Evolutionary conservation across 2,113 vertebrate genomes (phyloP).

Genomic region (Donacobius atricapilla): DNA sequence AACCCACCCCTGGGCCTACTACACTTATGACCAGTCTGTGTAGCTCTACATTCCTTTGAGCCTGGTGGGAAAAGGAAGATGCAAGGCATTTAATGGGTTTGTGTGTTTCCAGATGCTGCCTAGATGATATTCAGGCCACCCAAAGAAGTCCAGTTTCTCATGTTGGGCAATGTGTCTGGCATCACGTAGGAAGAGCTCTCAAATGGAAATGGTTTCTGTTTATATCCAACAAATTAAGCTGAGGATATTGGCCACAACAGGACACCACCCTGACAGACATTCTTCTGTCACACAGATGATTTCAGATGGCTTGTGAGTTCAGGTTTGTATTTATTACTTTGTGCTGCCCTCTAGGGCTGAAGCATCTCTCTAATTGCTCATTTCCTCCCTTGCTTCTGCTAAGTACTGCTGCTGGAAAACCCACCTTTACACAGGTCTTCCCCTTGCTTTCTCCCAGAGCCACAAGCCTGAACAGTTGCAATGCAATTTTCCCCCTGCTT

Average conservation of each 20-base stretch:
- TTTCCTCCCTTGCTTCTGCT: background rate
- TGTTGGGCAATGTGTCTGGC: background rate
- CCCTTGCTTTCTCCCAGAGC: background rate
- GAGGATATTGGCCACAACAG: background rate
- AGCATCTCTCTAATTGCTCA: background rate
- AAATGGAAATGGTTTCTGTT: background rate
- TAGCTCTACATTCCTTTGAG: background rate
- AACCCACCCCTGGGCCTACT: background rate
- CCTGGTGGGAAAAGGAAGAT: background rate
- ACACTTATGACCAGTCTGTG: background rate
- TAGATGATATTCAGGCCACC: too few species aligned
- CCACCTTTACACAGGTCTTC: background rate
- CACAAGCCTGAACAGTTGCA: background rate
- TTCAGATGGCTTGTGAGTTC: background rate
- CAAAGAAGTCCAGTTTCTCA: background rate
- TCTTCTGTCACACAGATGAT: background rate
- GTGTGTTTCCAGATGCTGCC: background rate
- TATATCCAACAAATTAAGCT: background rate
- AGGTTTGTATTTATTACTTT: conserved; percentile 13
- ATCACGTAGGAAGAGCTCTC: background rate
- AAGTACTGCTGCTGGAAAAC: background rate
- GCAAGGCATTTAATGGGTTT: background rate
- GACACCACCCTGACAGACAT: background rate
- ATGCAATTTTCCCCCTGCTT: background rate
- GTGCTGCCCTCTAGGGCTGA: conserved; percentile 49